Evolutionary conservation across 2,888 invertebrate species (phyloP).

Genomic region (Melieria crassipennis): DNA sequence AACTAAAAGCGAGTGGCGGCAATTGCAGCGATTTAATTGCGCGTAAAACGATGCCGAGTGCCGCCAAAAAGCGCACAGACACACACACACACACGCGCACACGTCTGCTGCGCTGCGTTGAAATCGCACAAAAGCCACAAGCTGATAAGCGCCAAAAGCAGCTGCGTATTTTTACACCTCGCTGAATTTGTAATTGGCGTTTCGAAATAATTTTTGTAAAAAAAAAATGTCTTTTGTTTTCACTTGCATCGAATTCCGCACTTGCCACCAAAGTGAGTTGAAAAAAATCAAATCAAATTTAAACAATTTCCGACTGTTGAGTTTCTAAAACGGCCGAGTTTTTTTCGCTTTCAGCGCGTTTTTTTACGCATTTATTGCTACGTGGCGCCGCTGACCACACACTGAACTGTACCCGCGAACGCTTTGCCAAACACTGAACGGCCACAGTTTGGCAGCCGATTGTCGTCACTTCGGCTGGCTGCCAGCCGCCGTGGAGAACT

Average conservation of each 20-base stretch:
- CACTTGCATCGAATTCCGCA: not conserved
- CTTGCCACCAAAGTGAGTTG: not conserved
- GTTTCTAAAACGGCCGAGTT: not conserved
- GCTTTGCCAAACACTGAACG: conserved; percentile 56
- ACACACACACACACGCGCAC: conserved; percentile 19
- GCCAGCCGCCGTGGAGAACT: conserved; percentile 10
- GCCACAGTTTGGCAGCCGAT: conserved; percentile 34
- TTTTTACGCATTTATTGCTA: not conserved
- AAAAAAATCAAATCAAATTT: not conserved
- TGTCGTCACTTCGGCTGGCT: not conserved
- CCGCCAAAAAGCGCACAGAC: not conserved
- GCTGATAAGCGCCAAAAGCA: not conserved
- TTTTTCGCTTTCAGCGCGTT: not conserved
- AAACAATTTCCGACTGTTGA: not conserved
- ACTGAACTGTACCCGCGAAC: conserved; percentile 51
- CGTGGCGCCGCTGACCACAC: conserved; percentile 7
- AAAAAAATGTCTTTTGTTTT: not conserved
- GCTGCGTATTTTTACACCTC: not conserved
- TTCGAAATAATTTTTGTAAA: not conserved
- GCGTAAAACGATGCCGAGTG: conserved; percentile 35
- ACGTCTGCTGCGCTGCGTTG: not conserved
- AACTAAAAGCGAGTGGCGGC: conserved; percentile 25
- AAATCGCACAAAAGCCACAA: not conserved
- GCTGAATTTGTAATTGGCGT: not conserved
- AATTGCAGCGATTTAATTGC: conserved; percentile 35